phyloP scores from a whole-genome alignment of 2,888 invertebrate genomes.

The Nomada lathburiana region DNA sequence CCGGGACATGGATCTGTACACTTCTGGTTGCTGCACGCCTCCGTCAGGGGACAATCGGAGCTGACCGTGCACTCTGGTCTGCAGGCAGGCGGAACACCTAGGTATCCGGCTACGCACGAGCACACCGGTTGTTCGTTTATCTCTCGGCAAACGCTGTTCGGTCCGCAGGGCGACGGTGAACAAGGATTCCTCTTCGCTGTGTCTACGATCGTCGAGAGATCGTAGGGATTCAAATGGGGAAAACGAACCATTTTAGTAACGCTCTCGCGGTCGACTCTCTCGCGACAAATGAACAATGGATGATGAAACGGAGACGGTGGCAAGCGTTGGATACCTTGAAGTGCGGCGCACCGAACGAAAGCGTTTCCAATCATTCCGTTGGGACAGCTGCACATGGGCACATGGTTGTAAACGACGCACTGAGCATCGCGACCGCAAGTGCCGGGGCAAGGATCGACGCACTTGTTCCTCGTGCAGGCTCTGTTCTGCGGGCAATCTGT shows the following conservation, averaged over 20 bases:
- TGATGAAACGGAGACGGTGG: background rate
- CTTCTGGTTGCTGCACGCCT: slow-evolving; percentile 91
- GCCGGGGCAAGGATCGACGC: slow-evolving; percentile 84
- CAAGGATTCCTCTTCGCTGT: slow-evolving; percentile 86
- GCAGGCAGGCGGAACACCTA: slow-evolving; percentile 90
- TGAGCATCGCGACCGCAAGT: slow-evolving; percentile 85
- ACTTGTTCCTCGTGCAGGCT: slow-evolving; percentile 84
- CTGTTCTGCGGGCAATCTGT: slow-evolving; percentile 83
- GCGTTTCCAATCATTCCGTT: slow-evolving; percentile 91
- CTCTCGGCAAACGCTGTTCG: slow-evolving; percentile 89
- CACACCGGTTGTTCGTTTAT: slow-evolving; percentile 88
- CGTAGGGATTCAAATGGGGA: background rate
- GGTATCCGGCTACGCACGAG: slow-evolving; percentile 90
- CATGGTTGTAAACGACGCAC: slow-evolving; percentile 84
- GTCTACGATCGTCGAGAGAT: slow-evolving; percentile 16
- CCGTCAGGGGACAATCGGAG: slow-evolving; percentile 91
- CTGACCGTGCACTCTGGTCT: slow-evolving; percentile 94
- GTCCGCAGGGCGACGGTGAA: slow-evolving; percentile 91
- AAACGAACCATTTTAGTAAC: background rate
- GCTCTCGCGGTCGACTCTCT: too few species aligned
- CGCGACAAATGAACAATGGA: too few species aligned
- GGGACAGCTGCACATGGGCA: slow-evolving; percentile 87
- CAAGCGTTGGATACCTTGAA: slow-evolving; percentile 37
- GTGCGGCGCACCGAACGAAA: slow-evolving; percentile 85
- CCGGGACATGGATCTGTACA: slow-evolving; percentile 93